Base-by-base conservation (phyloP, 1,140 invertebrate species). In the Sinella curviseta region DNA sequence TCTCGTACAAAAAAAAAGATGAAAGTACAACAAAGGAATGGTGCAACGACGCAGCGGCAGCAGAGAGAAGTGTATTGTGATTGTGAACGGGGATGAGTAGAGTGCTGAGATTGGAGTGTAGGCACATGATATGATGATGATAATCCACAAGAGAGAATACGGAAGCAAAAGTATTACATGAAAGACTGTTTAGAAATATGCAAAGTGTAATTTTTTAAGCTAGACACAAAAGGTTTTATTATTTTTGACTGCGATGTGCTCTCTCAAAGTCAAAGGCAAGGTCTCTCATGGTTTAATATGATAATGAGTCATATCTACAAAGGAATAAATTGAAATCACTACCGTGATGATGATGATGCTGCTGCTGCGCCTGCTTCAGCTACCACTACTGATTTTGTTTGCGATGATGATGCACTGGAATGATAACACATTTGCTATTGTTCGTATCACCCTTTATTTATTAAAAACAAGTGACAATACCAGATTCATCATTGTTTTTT, bases 221-320 rank as follows among this genome's bases (percentile, higher is more conserved):
- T 31, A 33, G 8, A 70, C 26, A 70, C 30, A 3, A 70, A 70
- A 70, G 31, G 65, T 12, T 70, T 70, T 31, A 70, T 70, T 31
- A 30, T 31, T 70, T 30, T 70, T 70, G 65, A 33, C 65, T 70
- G 31, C 30, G 30, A 16, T 26, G 65, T 31, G 12, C 65, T 65
- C 57, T 14, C 70, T 75, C 78, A 78, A 78, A 78, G 78, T 78
- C 78, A 78, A 75, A 78, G 78, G 78, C 78, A 78, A 78, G 78
- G 78, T 78, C 54, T 39, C 48, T 60, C 36, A 39, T 39, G 34
- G 33, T 48, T 39, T 48, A 39, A 48, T 75, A 70, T 33, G 31
- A 70, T 70, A 70, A 70, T 70, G 65, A 70, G 31, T 70, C 65
- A 70, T 70, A 31, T 17, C 24, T 3, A 33, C 65, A 70, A 70